A percentile compares a stretch with the other conserved stretches of the same genome.
phyloP scores from a whole-genome alignment of 2,113 vertebrate genomes.

The Megatriorchis doriae region DNA sequence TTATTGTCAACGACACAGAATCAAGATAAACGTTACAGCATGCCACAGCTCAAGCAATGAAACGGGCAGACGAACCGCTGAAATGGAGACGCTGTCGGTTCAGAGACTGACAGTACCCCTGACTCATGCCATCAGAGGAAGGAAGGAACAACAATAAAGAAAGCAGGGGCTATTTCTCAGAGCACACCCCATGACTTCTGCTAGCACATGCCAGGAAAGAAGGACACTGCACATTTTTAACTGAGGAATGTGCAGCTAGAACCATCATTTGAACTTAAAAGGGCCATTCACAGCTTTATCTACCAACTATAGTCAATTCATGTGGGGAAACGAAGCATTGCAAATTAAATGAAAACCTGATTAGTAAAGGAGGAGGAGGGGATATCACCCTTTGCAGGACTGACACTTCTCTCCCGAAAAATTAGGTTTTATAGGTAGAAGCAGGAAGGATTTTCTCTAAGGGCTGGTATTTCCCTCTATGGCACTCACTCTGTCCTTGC shows the following conservation, averaged over 20 bases:
- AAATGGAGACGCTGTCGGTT: background rate
- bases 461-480: background rate
- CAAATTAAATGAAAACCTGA: background rate
- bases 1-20: background rate
- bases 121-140: constrained; percentile 6
- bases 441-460: background rate
- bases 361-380: background rate
- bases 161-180: background rate
- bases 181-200: background rate
- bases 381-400: background rate
- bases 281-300: background rate
- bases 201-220: background rate
- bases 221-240: background rate
- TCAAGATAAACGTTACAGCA: background rate
- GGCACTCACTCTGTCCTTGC: background rate
- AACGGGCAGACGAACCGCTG: background rate
- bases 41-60: background rate
- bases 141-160: constrained; percentile 18
- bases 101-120: background rate
- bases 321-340: background rate
- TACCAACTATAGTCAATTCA: background rate
- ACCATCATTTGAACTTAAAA: background rate
- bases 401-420: background rate
- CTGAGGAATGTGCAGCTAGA: background rate
- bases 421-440: background rate